phyloP scores from a whole-genome alignment of 2,797 vertebrate genomes.

The Acanthornis magna region DNA sequence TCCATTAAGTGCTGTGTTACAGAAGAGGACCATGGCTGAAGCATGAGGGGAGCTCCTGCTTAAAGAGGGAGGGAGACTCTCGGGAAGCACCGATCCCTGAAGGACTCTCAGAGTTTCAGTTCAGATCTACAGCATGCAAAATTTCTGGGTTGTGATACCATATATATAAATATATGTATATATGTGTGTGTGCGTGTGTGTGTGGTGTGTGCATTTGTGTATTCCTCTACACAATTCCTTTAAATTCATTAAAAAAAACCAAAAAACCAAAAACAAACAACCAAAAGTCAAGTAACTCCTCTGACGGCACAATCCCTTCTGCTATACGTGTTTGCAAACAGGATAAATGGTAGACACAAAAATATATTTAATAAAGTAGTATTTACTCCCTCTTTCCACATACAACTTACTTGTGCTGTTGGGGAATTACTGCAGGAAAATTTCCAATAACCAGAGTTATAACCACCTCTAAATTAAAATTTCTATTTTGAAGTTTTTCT shows the following conservation, averaged over 20 bases:
- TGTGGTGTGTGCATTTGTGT: not conserved
- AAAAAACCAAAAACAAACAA: rapidly evolving
- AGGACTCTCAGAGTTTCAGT: not conserved
- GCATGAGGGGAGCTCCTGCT: not conserved
- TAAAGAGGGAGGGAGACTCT: not conserved
- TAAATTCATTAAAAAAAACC: not conserved
- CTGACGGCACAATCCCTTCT: not conserved
- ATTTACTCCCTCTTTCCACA: not conserved
- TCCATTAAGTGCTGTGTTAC: not conserved
- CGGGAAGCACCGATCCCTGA: not conserved
- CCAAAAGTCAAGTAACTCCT: not conserved
- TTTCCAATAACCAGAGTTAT: not conserved
- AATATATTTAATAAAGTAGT: not conserved
- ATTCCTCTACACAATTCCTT: not conserved
- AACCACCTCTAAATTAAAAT: not conserved
- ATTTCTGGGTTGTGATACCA: not conserved
- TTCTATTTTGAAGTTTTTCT: not conserved
- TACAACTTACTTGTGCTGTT: not conserved
- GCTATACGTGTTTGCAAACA: not conserved
- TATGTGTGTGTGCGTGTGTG: rapidly evolving
- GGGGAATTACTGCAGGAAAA: not conserved
- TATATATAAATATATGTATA: not conserved
- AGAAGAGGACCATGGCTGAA: not conserved
- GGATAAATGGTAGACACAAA: not conserved
- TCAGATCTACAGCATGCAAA: not conserved